phyloP scores from a whole-genome alignment of 2,797 vertebrate genomes.

The Cuculus canorus region DNA sequence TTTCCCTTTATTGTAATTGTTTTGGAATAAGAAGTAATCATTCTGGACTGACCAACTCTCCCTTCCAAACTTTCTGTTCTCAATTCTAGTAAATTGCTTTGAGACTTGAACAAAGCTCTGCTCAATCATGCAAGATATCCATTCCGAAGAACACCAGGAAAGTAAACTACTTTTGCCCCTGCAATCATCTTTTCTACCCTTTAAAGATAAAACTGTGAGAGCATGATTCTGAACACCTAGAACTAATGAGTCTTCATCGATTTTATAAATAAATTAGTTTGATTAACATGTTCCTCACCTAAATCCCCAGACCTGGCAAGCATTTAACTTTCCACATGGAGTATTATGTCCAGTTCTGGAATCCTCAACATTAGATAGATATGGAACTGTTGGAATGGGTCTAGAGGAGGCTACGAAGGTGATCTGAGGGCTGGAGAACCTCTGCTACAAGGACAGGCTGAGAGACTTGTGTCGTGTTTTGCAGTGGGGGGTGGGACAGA shows the following conservation, averaged over 20 bases:
- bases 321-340: neutral
- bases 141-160: conserved; percentile 59
- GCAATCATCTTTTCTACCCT: conserved; percentile 22
- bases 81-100: conserved; percentile 79
- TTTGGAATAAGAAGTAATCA: conserved; percentile 80
- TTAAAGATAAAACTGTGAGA: conserved; percentile 18
- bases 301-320: neutral
- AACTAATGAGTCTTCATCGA: neutral
- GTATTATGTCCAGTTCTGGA: too few species aligned
- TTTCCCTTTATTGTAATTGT: conserved; percentile 78
- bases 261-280: neutral
- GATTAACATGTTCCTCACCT: neutral
- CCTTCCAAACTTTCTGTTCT: conserved; percentile 73
- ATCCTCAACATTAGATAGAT: too few species aligned
- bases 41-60: conserved; percentile 78
- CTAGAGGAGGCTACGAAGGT: too few species aligned
- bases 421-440: too few species aligned
- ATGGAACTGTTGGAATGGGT: too few species aligned
- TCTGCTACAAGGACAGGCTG: too few species aligned
- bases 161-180: conserved; percentile 66
- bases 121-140: conserved; percentile 76
- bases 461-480: neutral
- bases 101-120: conserved; percentile 79
- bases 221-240: neutral
- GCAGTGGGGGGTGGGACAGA: neutral